phyloP scores from a whole-genome alignment of 2,797 vertebrate species.

The Diglossa cyanea region DNA sequence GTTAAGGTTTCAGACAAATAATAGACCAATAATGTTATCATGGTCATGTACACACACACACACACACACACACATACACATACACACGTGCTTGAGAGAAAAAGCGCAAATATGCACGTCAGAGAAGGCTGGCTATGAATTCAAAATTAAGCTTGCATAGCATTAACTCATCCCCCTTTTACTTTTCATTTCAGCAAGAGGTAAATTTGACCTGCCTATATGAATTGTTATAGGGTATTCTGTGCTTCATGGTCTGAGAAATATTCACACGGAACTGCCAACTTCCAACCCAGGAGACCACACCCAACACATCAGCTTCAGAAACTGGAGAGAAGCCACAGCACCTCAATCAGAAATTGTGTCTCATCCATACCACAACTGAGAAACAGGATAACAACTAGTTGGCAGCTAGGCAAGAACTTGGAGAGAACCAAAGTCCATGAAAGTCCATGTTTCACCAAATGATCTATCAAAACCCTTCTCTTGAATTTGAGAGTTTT shows the following conservation, averaged over 20 bases:
- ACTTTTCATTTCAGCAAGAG: background rate
- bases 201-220: background rate
- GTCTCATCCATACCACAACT: background rate
- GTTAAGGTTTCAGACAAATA: background rate
- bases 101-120: background rate
- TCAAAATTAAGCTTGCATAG: background rate
- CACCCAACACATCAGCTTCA: background rate
- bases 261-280: background rate
- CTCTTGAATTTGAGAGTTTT: background rate
- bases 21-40: background rate
- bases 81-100: background rate
- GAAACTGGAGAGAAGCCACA: background rate
- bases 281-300: background rate
- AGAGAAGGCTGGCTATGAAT: background rate
- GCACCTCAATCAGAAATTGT: background rate
- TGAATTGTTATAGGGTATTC: background rate
- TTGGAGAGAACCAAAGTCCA: background rate
- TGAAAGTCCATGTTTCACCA: background rate
- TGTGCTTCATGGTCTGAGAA: background rate
- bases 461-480: background rate
- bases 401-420: background rate
- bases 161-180: background rate
- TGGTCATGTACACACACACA: fast-evolving
- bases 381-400: background rate
- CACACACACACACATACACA: background rate